phyloP scores from a whole-genome alignment of 2,113 vertebrate species.

The Apeltes quadracus region DNA sequence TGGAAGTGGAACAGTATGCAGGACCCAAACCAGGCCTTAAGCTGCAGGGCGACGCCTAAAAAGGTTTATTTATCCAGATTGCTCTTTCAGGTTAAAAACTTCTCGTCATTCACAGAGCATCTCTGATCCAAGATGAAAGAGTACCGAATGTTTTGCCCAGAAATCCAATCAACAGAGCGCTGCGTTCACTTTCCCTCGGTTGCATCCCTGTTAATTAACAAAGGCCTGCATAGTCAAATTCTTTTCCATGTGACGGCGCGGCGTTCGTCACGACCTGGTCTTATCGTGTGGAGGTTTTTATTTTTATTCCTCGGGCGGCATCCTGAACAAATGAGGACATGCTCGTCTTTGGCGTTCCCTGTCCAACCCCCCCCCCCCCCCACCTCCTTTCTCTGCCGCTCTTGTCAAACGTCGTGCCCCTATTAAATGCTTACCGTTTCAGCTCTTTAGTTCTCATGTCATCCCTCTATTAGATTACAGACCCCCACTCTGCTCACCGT shows the following conservation, averaged over 20 bases:
- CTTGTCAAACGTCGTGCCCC: constrained; percentile 67
- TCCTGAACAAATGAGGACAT: constrained; percentile 62
- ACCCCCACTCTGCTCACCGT: constrained; percentile 26
- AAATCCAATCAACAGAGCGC: neutral
- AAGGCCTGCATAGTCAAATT: neutral
- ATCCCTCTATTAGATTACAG: constrained; percentile 79
- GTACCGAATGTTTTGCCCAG: neutral
- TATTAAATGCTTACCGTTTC: constrained; percentile 75
- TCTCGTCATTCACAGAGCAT: neutral
- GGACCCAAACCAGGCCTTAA: neutral
- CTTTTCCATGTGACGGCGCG: too few relatives aligned
- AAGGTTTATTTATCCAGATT: neutral
- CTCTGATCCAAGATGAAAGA: too few relatives aligned
- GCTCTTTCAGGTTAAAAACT: neutral
- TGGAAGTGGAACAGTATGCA: neutral
- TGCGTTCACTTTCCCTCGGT: neutral
- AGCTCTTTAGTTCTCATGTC: constrained; percentile 81
- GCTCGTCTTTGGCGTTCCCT: constrained; percentile 22
- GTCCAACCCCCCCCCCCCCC: constrained; percentile 45
- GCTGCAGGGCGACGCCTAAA: neutral
- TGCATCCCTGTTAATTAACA: neutral
- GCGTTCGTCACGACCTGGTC: constrained; percentile 53
- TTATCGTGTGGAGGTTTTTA: constrained; percentile 45
- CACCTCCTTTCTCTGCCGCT: constrained; percentile 45
- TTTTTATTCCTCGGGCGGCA: constrained; percentile 43